These are phyloP conservation scores for Philereme transversata DNA, from an alignment of 2,888 invertebrate genomes.

Conservation along the genomic window DNA sequence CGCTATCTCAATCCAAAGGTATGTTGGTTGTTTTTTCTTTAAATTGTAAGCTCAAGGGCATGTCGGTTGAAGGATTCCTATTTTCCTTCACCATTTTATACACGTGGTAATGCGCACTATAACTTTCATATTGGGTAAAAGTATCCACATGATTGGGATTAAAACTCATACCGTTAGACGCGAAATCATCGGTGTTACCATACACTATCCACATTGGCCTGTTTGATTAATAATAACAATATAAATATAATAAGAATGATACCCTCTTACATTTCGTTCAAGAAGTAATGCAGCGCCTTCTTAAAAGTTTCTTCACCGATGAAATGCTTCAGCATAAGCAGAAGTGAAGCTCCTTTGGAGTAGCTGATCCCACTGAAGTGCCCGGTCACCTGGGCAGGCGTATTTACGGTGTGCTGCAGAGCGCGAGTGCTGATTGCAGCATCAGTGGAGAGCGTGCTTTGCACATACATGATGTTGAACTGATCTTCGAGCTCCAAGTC, in stretches of 20 bases:
- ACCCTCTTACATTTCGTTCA: slow-evolving; percentile 69
- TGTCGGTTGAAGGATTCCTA: no score
- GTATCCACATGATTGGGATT: no score
- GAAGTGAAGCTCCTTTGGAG: slow-evolving; percentile 85
- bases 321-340: slow-evolving; percentile 87
- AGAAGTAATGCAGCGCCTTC: slow-evolving; percentile 80
- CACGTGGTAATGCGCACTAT: no score
- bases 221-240: no score
- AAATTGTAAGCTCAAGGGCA: no score
- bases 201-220: no score
- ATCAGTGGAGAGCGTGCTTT: slow-evolving; percentile 82
- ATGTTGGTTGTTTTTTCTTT: no score
- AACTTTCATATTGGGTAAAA: no score
- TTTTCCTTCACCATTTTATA: no score
- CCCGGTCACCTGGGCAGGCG: slow-evolving; percentile 84
- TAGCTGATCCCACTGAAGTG: slow-evolving; percentile 89
- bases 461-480: slow-evolving; percentile 88
- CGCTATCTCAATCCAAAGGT: no score
- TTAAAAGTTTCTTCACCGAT: slow-evolving; percentile 82
- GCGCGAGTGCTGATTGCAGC: slow-evolving; percentile 75
- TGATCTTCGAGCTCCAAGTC: slow-evolving; percentile 86
- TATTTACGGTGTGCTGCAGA: slow-evolving; percentile 83
- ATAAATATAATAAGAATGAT: neutral
- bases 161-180: no score
- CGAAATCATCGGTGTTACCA: no score